Base-by-base conservation (phyloP, 2,797 vertebrate species). In the Gorsachius magnificus region DNA sequence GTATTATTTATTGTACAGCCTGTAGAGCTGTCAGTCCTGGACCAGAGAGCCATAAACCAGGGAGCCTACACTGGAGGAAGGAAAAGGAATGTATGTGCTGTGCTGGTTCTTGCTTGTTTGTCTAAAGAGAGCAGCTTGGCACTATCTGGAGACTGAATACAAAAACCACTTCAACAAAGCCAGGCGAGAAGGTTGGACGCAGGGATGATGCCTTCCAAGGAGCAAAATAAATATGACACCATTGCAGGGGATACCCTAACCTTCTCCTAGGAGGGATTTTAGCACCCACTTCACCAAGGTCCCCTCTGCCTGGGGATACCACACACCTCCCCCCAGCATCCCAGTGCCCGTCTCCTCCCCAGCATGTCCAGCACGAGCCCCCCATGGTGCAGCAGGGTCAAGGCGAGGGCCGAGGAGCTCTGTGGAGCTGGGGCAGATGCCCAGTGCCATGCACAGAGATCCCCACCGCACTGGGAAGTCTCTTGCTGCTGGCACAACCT, bases 401-500 rank as follows among this genome's bases (percentile, higher is more conserved):
- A 54, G 28, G 48, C 0, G 2, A 61, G 63, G 29, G 35, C 71
- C 33, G 72, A 77, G 75, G 48, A 53, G 50, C 38, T 77, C 75
- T 1, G 19, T 0, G 3, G 54, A 53, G 53, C 79, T 45, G 70
- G 43, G n/a, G 25, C 9, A 26, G 53, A 13, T 1, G 5, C 61
- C 56, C 2, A 1, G 41, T 20, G 71, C 51, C 10, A 0, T 2
- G 11, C 35, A 46, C 1, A 1, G 57, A 1, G 57, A 20, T 16
- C 29, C 18, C 19, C n/a, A 5, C 2, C 13, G 1, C 26, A 6
- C 33, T 1, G 0, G 66, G 28, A 43, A 28, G 31, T 50, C 38
- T 85, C 35, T 25, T 16, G 6, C 43, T 65, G 24, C 43, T 4
- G 31, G 26, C 2, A 9, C 1, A 36, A 60, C 77, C 35, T 56